Evolutionary conservation across 37 sponge, comb jelly and placozoan genomes (phyloP), one percentile per base, ranked within the genome.

Genomic region (Ianthella basta): DNA sequence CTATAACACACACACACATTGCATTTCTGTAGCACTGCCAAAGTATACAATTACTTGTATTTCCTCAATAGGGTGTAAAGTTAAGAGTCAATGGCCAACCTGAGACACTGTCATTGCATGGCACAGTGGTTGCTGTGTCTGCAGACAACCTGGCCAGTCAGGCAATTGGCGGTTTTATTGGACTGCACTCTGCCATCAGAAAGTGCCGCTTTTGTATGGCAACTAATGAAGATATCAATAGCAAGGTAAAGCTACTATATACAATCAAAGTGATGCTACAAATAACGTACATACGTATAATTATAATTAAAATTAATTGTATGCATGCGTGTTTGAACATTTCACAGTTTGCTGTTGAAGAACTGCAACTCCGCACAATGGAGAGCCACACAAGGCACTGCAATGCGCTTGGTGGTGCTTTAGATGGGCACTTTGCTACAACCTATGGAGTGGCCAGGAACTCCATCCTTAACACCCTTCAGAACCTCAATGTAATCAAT

Each of bases 381-480:
- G 56, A 80, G n/a, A 83, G 25, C 1, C 67, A 91, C 65, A 23
- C 30, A 12, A 14, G 16, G 66, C 89, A 92, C 34, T 92, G 92
- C 82, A 32, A 20, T 41, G 30, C 33, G 15, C 83, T 88, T 23
- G 64, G 61, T 54, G 88, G 86, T 20, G 81, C 86, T 55, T 63
- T 92, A 29, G 79, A 82, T 77, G 39, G 77, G 34, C 92, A 88
- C 72, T 57, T 82, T 8, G 78, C 88, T 44, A 92, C 92, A 39
- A 91, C 91, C 15, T 91, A 85, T 85, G 88, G 92, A 72, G n/a
- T 92, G 39, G 4, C 23, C 13, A 32, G 84, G 15, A 54, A 88
- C 34, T 88, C 89, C 4, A 70, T 86, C 4, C 50, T 92, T 14
- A 92, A 92, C 66, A 59, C 64, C 5, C 86, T 60, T 12, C 35